These are phyloP conservation scores for Xenotilapia flavipinnis DNA, from an alignment of 2,113 vertebrate genomes.

Conservation along the genomic window DNA sequence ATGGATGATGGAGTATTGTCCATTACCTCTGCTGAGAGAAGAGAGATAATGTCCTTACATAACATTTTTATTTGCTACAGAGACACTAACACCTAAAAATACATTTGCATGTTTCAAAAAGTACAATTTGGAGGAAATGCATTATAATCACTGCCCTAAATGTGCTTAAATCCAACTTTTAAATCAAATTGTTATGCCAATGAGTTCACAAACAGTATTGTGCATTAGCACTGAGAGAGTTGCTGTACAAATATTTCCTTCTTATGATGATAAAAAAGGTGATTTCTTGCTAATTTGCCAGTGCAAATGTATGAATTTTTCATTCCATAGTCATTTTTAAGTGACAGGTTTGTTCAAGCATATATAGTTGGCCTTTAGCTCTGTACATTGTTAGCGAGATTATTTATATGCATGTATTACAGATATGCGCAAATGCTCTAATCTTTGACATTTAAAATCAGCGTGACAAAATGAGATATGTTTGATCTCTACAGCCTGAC, in stretches of 20 bases:
- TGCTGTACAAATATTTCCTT: not conserved
- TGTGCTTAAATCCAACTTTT: not conserved
- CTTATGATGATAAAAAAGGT: not conserved
- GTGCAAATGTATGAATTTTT: not conserved
- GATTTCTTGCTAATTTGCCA: not conserved
- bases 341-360: not conserved
- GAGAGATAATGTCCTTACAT: not conserved
- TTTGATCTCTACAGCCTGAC: not conserved
- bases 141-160: not conserved
- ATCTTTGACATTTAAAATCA: not conserved
- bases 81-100: not conserved
- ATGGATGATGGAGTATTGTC: not conserved
- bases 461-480: not conserved
- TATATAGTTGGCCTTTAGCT: not conserved
- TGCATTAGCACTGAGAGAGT: not conserved
- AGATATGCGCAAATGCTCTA: not conserved
- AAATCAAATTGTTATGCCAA: not conserved
- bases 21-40: not conserved
- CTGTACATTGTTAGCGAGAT: not conserved
- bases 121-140: not conserved
- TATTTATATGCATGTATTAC: not conserved
- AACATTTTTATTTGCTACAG: not conserved
- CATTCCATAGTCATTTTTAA: not conserved
- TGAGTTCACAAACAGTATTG: not conserved
- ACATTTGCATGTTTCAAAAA: not conserved